A percentile compares a stretch with the other conserved stretches of the same genome.
Evolutionary conservation across 1,140 invertebrate species (phyloP).

Genomic region (Atopsyche davidsoni): DNA sequence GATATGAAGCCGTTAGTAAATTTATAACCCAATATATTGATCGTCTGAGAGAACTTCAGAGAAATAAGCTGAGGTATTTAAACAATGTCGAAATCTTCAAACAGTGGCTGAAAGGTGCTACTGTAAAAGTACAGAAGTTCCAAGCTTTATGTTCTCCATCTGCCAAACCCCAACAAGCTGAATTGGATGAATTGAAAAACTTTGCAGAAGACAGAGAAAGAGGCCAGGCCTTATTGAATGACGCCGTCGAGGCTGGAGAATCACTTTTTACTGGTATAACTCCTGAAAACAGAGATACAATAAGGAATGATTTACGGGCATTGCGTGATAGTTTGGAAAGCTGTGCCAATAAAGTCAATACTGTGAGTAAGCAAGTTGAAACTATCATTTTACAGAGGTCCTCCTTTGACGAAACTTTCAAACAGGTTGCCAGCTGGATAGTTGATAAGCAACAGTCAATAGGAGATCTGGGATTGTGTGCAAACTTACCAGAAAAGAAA

Average conservation of each 20-base stretch:
- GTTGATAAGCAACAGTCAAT: slow-evolving; percentile 65
- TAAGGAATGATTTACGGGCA: slow-evolving; percentile 73
- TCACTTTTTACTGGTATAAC: slow-evolving; percentile 80
- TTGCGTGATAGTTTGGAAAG: slow-evolving; percentile 78
- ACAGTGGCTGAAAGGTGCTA: slow-evolving; percentile 72
- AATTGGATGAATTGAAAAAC: slow-evolving; percentile 68
- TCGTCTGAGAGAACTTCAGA: slow-evolving; percentile 60
- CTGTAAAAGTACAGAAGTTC: slow-evolving; percentile 63
- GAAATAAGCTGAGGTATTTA: slow-evolving; percentile 61
- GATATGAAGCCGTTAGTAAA: slow-evolving; percentile 71
- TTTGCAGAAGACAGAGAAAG: slow-evolving; percentile 69
- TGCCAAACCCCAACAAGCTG: slow-evolving; percentile 60
- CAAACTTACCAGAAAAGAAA: slow-evolving; percentile 80
- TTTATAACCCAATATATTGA: slow-evolving; percentile 63
- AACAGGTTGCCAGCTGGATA: slow-evolving; percentile 76
- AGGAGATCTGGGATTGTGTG: slow-evolving; percentile 60
- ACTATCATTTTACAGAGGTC: slow-evolving; percentile 79
- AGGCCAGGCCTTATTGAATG: slow-evolving; percentile 71
- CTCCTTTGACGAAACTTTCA: slow-evolving; percentile 84
- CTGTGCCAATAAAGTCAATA: slow-evolving; percentile 76
- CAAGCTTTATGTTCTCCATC: slow-evolving; percentile 58
- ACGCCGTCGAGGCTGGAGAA: slow-evolving; percentile 80
- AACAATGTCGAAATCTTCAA: slow-evolving; percentile 64
- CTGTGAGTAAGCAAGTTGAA: slow-evolving; percentile 79
- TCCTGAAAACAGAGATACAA: slow-evolving; percentile 75